Conservation (phyloP, 92 coral and sea anemone genomes). For the Epizoanthus ramosus region DNA sequence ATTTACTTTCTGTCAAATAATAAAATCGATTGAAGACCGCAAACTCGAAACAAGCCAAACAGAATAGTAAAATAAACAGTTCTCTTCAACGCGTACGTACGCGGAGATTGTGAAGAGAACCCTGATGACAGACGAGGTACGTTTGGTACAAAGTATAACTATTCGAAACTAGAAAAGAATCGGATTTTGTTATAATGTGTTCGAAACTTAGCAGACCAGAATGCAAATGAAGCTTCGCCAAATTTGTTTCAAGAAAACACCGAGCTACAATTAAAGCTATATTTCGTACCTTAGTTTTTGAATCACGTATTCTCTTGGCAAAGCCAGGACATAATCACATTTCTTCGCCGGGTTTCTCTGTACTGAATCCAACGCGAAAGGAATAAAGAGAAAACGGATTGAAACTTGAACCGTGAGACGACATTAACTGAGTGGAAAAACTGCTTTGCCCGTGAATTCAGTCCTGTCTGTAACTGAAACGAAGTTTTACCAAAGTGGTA, state of each 20-base stretch:
- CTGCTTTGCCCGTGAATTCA: too few relatives aligned
- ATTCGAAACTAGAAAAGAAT: background rate
- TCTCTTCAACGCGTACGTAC: background rate
- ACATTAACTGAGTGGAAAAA: too few relatives aligned
- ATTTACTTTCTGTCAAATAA: background rate
- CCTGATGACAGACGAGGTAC: background rate
- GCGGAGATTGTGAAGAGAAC: background rate
- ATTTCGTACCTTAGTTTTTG: background rate
- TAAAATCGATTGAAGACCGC: conserved; percentile 16
- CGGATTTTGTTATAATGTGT: background rate
- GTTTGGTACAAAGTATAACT: background rate
- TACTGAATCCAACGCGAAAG: too few relatives aligned
- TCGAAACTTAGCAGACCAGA: background rate
- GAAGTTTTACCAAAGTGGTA: too few relatives aligned
- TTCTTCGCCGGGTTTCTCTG: too few relatives aligned
- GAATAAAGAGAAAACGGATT: too few relatives aligned
- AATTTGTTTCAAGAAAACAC: too few relatives aligned
- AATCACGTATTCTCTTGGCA: background rate
- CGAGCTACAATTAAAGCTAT: too few relatives aligned
- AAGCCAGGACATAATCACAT: too few relatives aligned
- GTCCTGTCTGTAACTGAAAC: too few relatives aligned
- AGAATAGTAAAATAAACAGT: conserved; percentile 15
- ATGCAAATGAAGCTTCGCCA: background rate
- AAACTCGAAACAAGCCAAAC: background rate
- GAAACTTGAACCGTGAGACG: too few relatives aligned